Evolutionary conservation across 1,140 invertebrate species (phyloP), one percentile per base, ranked within the genome.

Genomic region (Stegodyphus mimosarum): DNA sequence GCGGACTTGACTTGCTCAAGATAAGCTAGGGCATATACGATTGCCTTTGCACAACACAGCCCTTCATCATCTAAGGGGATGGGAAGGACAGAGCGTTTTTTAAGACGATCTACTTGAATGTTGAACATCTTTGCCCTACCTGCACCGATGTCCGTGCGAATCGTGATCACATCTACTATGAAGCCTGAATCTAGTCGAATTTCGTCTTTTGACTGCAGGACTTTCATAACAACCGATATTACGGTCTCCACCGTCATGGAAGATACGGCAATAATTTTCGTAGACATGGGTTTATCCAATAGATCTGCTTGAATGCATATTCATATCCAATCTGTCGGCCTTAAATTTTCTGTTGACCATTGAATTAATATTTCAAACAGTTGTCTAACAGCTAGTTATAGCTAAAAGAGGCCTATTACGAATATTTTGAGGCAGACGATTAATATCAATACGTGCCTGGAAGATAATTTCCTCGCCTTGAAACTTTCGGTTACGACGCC

Each of bases 11-110:
- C 17, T n/a, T 17, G 6, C 6, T 66, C n/a, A 6, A 11, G n/a
- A n/a, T 66, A n/a, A 10, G 64, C 64, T n/a, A 66, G n/a, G n/a
- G 64, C 64, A 66, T 66, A 66, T 11, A 66, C n/a, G 7, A 66
- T 66, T 66, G 64, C 64, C n/a, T 66, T 66, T 7, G 64, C n/a
- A 66, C 64, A 66, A 17, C 64, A 17, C 6, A 66, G 17, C 11
- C 64, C 64, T 66, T 11, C 7, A n/a, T 66, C 64, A 17, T 66
- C 64, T n/a, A 6, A 6, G 6, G 64, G 64, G n/a, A 66, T 17
- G 10, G 64, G 6, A 7, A 66, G 6, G 6, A 66, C n/a, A 6
- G 64, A 66, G 6, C n/a, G 10, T 17, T 66, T 66, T 6, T 17
- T 6, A 7, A 66, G n/a, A 6, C 64, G 6, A 66, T 66, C n/a